Evolutionary conservation across 2,113 vertebrate species (phyloP).

Genomic region (Calonectris borealis): DNA sequence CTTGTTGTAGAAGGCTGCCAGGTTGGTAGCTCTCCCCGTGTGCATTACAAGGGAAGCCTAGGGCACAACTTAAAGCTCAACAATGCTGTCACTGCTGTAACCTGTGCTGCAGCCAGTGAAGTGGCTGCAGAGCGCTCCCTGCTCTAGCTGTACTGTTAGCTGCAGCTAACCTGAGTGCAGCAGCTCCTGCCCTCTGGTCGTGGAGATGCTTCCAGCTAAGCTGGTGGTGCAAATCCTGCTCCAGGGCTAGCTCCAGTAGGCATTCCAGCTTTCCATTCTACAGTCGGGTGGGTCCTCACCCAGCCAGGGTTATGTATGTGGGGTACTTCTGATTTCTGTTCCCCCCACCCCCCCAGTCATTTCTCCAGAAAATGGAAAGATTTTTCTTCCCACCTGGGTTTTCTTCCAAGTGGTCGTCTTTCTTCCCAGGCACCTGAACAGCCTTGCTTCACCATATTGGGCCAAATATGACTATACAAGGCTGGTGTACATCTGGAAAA

Average conservation of each 20-base stretch:
- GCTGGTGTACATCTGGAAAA: neutral
- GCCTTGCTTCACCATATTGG: rapidly evolving
- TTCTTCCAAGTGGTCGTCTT: neutral
- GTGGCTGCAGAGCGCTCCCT: neutral
- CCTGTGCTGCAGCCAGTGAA: neutral
- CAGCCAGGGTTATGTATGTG: neutral
- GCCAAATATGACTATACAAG: rapidly evolving
- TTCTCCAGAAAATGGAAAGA: neutral
- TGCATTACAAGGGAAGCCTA: rapidly evolving
- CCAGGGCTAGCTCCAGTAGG: neutral
- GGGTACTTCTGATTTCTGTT: neutral
- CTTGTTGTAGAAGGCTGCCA: neutral
- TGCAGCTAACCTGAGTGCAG: neutral
- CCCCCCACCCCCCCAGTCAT: rapidly evolving
- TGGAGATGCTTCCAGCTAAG: neutral
- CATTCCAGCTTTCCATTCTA: neutral
- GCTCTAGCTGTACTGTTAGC: neutral
- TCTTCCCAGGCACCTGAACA: neutral
- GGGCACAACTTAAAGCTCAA: neutral
- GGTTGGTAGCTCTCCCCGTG: rapidly evolving
- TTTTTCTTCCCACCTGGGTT: neutral
- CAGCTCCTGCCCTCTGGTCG: neutral
- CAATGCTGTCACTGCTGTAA: neutral
- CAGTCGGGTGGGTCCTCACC: no score
- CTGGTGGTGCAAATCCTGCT: neutral